phyloP scores from a whole-genome alignment of 2,797 vertebrate genomes.

The Hippoglossus hippoglossus region DNA sequence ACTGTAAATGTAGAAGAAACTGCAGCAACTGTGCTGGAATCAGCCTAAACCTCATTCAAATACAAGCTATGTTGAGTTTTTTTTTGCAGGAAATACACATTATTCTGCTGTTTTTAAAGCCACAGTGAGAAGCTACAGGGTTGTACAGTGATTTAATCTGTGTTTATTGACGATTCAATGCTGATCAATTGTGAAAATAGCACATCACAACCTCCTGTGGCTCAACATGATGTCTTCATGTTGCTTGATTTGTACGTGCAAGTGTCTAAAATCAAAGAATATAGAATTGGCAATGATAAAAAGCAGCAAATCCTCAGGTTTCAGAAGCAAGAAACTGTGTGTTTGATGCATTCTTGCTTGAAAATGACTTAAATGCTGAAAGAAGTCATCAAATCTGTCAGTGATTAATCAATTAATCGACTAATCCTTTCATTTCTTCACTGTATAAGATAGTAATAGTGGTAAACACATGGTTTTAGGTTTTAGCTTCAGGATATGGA shows the following conservation, averaged over 20 bases:
- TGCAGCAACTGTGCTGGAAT: too few species aligned
- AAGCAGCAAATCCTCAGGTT: background rate
- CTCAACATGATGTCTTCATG: background rate
- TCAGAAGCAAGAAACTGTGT: background rate
- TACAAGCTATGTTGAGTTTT: too few species aligned
- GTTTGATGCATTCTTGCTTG: background rate
- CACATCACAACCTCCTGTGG: background rate
- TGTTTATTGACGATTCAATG: too few species aligned
- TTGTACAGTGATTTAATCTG: background rate
- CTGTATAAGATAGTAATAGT: background rate
- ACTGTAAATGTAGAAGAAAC: background rate
- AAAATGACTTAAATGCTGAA: background rate
- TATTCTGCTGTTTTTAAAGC: conserved; percentile 10
- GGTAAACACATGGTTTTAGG: background rate
- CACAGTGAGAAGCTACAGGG: conserved; percentile 4
- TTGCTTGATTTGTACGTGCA: background rate
- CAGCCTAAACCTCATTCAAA: too few species aligned
- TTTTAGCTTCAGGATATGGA: background rate
- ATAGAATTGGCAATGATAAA: background rate
- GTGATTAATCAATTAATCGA: background rate
- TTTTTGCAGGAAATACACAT: background rate
- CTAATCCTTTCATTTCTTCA: background rate
- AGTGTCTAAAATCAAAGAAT: background rate
- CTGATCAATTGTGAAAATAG: background rate
- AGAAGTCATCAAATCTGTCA: background rate